Base-by-base conservation (phyloP, 2,888 invertebrate genomes). In the Eupsilia transversa region DNA sequence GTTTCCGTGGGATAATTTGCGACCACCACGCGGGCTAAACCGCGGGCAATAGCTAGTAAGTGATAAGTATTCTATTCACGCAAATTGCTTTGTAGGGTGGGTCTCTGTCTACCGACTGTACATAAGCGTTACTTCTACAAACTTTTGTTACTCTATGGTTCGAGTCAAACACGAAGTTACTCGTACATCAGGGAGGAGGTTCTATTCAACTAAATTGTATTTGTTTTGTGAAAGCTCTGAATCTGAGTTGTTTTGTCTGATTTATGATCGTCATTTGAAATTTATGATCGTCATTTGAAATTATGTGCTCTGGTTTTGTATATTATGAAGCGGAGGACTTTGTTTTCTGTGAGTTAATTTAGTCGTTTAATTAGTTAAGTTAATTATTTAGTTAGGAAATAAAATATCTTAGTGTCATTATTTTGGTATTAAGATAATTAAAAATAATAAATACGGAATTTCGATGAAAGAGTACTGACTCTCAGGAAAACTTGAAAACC, bases 201-300 rank as follows among this genome's bases (percentile, higher is more conserved):
- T 75, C 72, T 63, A 85, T 81, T 79, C 65, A 79, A 81, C 72
- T 83, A 72, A 79, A 82, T 77, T 79, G 59, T 78, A 74, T 85
- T 79, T 84, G 76, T 82, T 64, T 74, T 80, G 79, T 77, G 80
- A 80, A 65, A 70, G 68, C 74, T 67, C 76, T 63, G 70, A 76
- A 71, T 74, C 70, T 63, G 61, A 77, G 72, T 65, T 76, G 73
- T 74, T 79, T 38, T 54, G 75, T 79, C 74, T 82, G 76, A 84
- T 82, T 84, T 82, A 82, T 84, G 61, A 72, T 74, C 61, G 63
- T 82, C 74, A 70, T 82, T 79, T 77, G 67, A 74, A 72, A 78
- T 81, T 64, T 82, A 82, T 84, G 61, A 72, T 74, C 61, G 63
- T 82, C 74, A 70, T 82, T 79, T 77, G 67, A 74, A 72, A 78